Evolutionary conservation across 2,797 vertebrate species (phyloP), one percentile per base, ranked within the genome.

Genomic region (Champsocephalus esox): DNA sequence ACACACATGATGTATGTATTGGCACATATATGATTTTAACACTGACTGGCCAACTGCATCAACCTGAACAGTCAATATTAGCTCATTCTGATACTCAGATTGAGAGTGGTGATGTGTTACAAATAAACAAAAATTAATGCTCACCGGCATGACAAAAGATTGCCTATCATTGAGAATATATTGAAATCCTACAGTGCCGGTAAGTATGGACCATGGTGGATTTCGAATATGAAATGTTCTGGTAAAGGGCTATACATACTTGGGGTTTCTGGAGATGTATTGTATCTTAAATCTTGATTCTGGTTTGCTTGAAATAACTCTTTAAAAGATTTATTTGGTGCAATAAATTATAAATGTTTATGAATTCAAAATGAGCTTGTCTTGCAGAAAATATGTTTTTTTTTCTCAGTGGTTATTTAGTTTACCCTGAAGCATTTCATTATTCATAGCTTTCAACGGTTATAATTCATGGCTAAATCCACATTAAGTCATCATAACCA

Each of bases 301-400:
- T 43, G 38, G 50, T 56, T 73, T 51, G 34, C 14, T 46, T 79
- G 56, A 69, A 75, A 73, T 70, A 66, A 51, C 38, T 9, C 3
- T 75, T 19, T 57, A 1, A 51, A 55, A 68, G 50, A 66, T 77
- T 48, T 55, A 83, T 83, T 68, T 41, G 17, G 38, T 45, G 44
- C 32, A 68, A 70, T 75, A 51, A 78, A 59, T 80, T 13, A 44
- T n/a, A 62, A 73, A 50, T 52, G n/a, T 70, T 75, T 70, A 65
- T 66, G 60, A 68, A 67, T 81, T 66, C 58, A 67, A 7, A 80
- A 70, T 56, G 65, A 67, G 66, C 59, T 32, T 54, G 28, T 68
- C 54, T 41, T 13, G 46, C 51, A 24, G 10, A 72, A 72, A 63
- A 21, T 0, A 68, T 68, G 45, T n/a, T 34, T 68, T 75, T 75